These are phyloP conservation scores for Drosophila merina DNA, from an alignment of 2,888 invertebrate species.

Conservation along the genomic window DNA sequence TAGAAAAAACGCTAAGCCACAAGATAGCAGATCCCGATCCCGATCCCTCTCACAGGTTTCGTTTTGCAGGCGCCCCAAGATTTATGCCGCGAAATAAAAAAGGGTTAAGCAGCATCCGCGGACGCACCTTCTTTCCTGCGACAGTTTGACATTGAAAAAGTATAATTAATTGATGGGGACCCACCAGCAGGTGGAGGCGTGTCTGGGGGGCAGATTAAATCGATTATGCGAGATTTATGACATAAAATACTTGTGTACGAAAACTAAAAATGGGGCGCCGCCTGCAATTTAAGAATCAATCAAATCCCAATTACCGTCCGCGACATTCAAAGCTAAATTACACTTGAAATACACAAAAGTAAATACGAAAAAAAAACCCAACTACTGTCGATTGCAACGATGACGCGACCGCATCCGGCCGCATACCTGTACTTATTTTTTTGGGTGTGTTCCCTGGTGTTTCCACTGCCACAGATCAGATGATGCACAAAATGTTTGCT, in stretches of 20 bases:
- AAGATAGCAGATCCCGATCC: slow-evolving; percentile 36
- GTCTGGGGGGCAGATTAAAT: slow-evolving; percentile 34
- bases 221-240: slow-evolving; percentile 58
- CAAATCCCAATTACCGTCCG: slow-evolving; percentile 41
- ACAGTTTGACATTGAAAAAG: slow-evolving; percentile 80
- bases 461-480: slow-evolving; percentile 9
- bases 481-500: slow-evolving; percentile 49
- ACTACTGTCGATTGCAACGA: slow-evolving; percentile 37
- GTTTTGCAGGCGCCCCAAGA: slow-evolving; percentile 53
- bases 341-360: slow-evolving; percentile 6
- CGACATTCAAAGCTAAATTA: slow-evolving; percentile 18
- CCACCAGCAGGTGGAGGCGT: slow-evolving; percentile 58
- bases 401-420: slow-evolving; percentile 41
- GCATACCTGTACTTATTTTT: slow-evolving; percentile 11
- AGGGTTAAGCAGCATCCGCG: slow-evolving; percentile 26
- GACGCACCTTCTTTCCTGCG: slow-evolving; percentile 30
- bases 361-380: slow-evolving; percentile 22
- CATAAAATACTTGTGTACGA: slow-evolving; percentile 14
- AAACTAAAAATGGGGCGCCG: slow-evolving; percentile 50
- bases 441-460: slow-evolving; percentile 53
- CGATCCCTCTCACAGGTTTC: slow-evolving; percentile 19
- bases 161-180: slow-evolving; percentile 76
- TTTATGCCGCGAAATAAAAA: slow-evolving; percentile 37
- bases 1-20: slow-evolving; percentile 65
- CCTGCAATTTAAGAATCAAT: slow-evolving; percentile 53